Evolutionary conservation across 2,888 invertebrate species (phyloP), one percentile per base, ranked within the genome.

Genomic region (Drosophila affinis): DNA sequence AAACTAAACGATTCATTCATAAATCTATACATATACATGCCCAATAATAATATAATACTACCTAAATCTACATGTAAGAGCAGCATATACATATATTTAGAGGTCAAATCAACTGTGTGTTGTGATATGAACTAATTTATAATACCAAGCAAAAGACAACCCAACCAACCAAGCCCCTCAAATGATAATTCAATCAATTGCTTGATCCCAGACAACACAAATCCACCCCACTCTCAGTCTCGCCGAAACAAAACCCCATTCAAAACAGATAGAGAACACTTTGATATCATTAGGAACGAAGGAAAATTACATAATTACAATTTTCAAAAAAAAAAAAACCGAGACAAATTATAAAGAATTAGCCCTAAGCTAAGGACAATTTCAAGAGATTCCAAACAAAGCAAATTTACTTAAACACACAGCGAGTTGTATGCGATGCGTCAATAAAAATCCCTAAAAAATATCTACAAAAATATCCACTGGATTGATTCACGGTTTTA

Each of bases 81-180:
- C 57, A 56, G 45, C 59, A 62, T 67, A 59, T 45, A 61, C 51
- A 55, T 72, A 54, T 72, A 59, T 71, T 58, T 71, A 46, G 45
- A 77, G 83, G 80, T 75, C 76, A 72, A 87, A 85, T 85, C 88
- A 85, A 86, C 88, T 86, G 88, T 83, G 89, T 86, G 86, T 86
- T 86, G 86, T 86, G 86, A 86, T 86, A 86, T 81, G 77, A 83
- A 86, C 73, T 89, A 87, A 87, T 88, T 87, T 83, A 89, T 78
- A 85, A 79, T 79, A 69, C 54, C 46, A 75, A 60, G 60, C 61
- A 47, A 70, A 68, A 29, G 46, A 57, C 51, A 27, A 56, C 32
- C 34, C 34, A 45, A 34, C 46, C 39, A 39, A 39, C 39, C 39
- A 39, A 39, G 14, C 39, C 6, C 14, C 39, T n/a, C 39, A 6